These are phyloP conservation scores for Nothoprocta perdicaria DNA, from an alignment of 2,113 vertebrate genomes.

Conservation along the genomic window DNA sequence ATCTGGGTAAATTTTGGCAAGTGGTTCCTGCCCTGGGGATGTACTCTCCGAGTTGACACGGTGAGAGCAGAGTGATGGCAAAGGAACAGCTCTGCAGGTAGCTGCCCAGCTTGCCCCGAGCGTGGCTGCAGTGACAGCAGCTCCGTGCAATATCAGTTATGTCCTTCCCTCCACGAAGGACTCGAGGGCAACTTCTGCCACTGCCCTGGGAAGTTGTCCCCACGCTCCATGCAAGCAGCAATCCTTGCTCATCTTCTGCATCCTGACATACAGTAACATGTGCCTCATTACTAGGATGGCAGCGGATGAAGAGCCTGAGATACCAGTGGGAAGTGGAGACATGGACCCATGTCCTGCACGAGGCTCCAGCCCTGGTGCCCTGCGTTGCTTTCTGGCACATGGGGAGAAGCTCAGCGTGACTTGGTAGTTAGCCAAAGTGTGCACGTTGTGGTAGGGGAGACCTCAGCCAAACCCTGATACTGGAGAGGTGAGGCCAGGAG, in stretches of 20 bases:
- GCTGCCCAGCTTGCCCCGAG: neutral
- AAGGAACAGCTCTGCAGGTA: neutral
- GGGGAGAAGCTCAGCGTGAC: neutral
- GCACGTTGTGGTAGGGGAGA: neutral
- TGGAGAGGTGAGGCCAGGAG: neutral
- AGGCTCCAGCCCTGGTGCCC: neutral
- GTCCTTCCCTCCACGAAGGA: neutral
- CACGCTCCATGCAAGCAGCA: neutral
- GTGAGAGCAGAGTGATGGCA: neutral
- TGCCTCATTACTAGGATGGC: neutral
- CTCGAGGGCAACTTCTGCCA: neutral
- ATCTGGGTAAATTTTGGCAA: neutral
- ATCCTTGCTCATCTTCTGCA: neutral
- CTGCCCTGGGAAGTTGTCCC: too few relatives aligned
- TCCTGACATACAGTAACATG: neutral
- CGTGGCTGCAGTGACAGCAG: neutral
- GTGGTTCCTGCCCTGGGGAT: neutral
- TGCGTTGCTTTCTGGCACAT: neutral
- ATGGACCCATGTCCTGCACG: rapidly evolving
- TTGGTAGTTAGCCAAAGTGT: neutral
- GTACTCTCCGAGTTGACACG: neutral
- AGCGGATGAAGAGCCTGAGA: neutral
- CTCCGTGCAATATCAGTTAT: rapidly evolving
- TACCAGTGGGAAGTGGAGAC: rapidly evolving
- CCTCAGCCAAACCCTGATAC: neutral